phyloP scores from a whole-genome alignment of 2,113 vertebrate genomes.

The Polypterus bichir region DNA sequence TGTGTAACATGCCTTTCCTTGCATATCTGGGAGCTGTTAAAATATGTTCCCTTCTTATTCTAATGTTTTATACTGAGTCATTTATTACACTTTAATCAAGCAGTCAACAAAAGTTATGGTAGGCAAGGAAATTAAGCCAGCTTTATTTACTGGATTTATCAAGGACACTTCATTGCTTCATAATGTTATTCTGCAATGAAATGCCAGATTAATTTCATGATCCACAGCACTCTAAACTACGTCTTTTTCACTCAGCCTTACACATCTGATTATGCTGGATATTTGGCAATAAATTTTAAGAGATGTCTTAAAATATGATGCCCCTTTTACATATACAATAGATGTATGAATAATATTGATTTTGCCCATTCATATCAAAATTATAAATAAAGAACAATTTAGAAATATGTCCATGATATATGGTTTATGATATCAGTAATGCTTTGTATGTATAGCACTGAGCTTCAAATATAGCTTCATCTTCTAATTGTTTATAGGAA shows the following conservation, averaged over 20 bases:
- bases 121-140: background rate
- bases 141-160: slow-evolving; percentile 1
- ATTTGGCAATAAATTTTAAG: slow-evolving; percentile 1
- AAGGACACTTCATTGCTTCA: background rate
- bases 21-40: too few relatives aligned
- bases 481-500: too few relatives aligned
- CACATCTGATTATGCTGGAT: slow-evolving; percentile 1
- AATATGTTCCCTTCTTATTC: too few relatives aligned
- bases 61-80: too few relatives aligned
- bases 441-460: too few relatives aligned
- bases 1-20: too few relatives aligned
- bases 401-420: background rate
- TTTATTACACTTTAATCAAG: too few relatives aligned
- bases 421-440: too few relatives aligned
- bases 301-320: background rate
- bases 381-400: background rate
- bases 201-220: slow-evolving; percentile 4
- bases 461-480: too few relatives aligned
- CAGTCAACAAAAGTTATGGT: too few relatives aligned
- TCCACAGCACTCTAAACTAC: slow-evolving; percentile 1
- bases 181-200: slow-evolving; percentile 1
- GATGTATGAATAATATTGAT: background rate
- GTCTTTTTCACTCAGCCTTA: background rate
- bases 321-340: background rate
- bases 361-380: background rate